phyloP scores from a whole-genome alignment of 2,797 vertebrate genomes.

The Sebastes wilsoni region DNA sequence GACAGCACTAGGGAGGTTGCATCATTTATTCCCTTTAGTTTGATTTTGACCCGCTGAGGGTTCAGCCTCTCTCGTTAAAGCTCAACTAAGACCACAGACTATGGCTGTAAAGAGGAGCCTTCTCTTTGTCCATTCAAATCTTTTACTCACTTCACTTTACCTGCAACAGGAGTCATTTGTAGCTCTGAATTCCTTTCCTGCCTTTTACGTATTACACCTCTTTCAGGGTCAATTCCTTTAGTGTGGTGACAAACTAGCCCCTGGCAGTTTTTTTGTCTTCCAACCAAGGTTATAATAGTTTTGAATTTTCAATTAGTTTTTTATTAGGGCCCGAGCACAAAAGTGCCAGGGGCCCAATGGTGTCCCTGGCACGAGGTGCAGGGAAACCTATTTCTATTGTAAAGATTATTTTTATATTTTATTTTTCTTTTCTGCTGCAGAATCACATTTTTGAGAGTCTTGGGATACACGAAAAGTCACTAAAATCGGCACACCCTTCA shows the following conservation, averaged over 20 bases:
- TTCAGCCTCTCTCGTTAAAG: slow-evolving; percentile 26
- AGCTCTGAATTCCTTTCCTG: neutral
- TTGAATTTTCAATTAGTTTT: too few relatives aligned
- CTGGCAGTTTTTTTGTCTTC: neutral
- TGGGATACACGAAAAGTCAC: too few relatives aligned
- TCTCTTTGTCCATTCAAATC: neutral
- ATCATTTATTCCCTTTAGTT: slow-evolving; percentile 33
- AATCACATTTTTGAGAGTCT: too few relatives aligned
- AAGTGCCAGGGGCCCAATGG: too few relatives aligned
- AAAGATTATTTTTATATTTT: too few relatives aligned
- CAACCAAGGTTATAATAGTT: neutral
- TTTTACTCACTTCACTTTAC: neutral
- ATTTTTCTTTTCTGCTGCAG: too few relatives aligned
- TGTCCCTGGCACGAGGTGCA: too few relatives aligned
- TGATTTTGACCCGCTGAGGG: slow-evolving; percentile 7
- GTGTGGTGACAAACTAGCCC: neutral
- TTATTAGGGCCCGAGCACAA: too few relatives aligned
- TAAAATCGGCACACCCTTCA: too few relatives aligned
- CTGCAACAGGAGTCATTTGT: neutral
- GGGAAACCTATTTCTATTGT: too few relatives aligned
- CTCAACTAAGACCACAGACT: slow-evolving; percentile 31
- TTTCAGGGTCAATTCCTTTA: neutral
- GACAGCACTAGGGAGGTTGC: slow-evolving; percentile 7
- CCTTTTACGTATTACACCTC: neutral
- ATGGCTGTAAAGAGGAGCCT: neutral